phyloP scores from a whole-genome alignment of 2,113 vertebrate species.

The Sminthopsis crassicaudata region DNA sequence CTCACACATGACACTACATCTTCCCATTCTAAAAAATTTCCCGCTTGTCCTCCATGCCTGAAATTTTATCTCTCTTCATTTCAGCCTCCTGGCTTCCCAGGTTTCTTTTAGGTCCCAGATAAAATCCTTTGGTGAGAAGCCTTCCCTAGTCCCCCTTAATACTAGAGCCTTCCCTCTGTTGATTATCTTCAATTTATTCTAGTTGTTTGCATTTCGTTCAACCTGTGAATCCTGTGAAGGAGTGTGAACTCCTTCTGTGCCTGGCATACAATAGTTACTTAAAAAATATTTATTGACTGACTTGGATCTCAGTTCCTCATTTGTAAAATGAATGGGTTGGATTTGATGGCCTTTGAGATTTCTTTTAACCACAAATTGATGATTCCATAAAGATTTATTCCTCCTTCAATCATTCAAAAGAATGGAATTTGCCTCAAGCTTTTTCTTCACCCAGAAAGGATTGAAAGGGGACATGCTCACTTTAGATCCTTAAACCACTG shows the following conservation, averaged over 20 bases:
- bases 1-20: neutral
- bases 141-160: neutral
- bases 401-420: slow-evolving; percentile 40
- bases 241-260: neutral
- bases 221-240: neutral
- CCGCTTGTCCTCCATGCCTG: neutral
- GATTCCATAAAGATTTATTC: neutral
- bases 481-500: neutral
- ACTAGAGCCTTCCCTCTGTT: no score
- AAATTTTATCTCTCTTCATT: neutral
- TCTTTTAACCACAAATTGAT: neutral
- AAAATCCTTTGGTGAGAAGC: neutral
- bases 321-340: neutral
- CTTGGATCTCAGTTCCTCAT: neutral
- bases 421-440: slow-evolving; percentile 45
- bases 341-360: neutral
- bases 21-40: neutral
- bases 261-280: neutral
- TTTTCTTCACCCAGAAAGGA: slow-evolving; percentile 44
- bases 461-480: neutral
- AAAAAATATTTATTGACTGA: neutral
- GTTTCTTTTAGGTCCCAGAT: neutral
- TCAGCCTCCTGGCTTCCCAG: neutral
- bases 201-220: neutral
- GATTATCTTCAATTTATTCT: neutral